A percentile compares a stretch with the other conserved stretches of the same genome.
phyloP scores from a whole-genome alignment of 1,140 invertebrate species.

The Lutraria rhynchaena region DNA sequence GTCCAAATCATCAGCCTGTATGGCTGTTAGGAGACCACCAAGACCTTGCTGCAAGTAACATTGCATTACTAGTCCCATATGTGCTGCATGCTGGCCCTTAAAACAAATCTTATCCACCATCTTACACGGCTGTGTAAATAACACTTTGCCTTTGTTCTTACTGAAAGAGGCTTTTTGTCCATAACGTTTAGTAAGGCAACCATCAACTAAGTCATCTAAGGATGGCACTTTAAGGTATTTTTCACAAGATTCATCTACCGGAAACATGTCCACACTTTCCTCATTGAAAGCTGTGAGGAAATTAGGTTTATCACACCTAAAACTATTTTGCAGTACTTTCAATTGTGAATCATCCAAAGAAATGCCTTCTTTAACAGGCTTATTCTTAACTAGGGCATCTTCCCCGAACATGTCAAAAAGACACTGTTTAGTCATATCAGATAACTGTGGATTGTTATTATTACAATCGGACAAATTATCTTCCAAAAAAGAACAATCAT shows the following conservation, averaged over 20 bases:
- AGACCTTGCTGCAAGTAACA: conserved; percentile 13
- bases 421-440: no score
- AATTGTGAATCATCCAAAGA: conserved; percentile 16
- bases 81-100: conserved; percentile 12
- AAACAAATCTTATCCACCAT: conserved; percentile 19
- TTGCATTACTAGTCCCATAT: conserved; percentile 11
- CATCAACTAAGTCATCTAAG: conserved; percentile 13
- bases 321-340: conserved; percentile 19
- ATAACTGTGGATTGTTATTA: no score
- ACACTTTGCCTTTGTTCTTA: conserved; percentile 10
- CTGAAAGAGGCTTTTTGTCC: conserved; percentile 9
- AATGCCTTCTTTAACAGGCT: not conserved
- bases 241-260: not conserved
- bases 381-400: conserved; percentile 22
- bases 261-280: conserved; percentile 24
- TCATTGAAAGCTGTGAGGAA: conserved; percentile 11
- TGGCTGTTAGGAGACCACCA: not conserved
- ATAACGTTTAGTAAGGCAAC: conserved; percentile 5
- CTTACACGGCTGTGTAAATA: not conserved
- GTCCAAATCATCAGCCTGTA: not conserved
- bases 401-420: conserved; percentile 26
- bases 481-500: no score
- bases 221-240: conserved; percentile 14
- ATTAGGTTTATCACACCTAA: conserved; percentile 17
- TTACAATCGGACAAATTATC: no score